Conservation (phyloP, 2,113 vertebrate species). For the Myodes glareolus region DNA sequence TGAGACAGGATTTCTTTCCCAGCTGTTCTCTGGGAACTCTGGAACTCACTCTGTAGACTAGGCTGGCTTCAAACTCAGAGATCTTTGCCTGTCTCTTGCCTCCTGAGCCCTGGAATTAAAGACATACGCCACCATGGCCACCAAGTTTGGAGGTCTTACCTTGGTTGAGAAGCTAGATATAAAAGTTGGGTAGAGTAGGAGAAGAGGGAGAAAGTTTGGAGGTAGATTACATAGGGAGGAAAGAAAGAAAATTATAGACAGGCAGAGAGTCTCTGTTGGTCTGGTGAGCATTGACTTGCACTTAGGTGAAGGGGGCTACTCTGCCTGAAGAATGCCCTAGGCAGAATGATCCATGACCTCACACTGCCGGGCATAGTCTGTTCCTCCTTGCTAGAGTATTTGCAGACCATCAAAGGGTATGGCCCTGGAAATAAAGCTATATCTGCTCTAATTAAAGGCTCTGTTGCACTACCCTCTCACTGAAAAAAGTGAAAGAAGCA, state of each 20-base stretch:
- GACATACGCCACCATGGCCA: neutral
- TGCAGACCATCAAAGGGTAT: neutral
- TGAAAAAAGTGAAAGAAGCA: conserved; percentile 30
- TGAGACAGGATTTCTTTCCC: neutral
- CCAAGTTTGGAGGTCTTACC: neutral
- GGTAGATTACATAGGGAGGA: neutral
- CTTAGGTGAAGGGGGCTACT: neutral
- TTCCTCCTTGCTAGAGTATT: neutral
- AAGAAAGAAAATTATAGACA: neutral
- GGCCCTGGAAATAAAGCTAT: neutral
- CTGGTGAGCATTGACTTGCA: neutral
- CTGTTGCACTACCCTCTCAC: neutral
- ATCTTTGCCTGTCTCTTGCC: neutral
- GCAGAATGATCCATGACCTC: neutral
- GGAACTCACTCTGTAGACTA: neutral
- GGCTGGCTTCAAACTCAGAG: neutral
- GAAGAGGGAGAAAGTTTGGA: neutral
- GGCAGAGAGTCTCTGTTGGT: neutral
- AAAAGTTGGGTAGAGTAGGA: neutral
- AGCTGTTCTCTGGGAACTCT: too few relatives aligned
- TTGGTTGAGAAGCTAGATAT: neutral
- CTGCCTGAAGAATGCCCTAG: neutral
- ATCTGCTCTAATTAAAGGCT: conserved; percentile 45
- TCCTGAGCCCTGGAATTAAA: neutral
- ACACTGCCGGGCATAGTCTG: neutral